A percentile compares a stretch with the other conserved stretches of the same genome.
Conservation (phyloP, 2,888 invertebrate species). For the Andricus curvator region DNA sequence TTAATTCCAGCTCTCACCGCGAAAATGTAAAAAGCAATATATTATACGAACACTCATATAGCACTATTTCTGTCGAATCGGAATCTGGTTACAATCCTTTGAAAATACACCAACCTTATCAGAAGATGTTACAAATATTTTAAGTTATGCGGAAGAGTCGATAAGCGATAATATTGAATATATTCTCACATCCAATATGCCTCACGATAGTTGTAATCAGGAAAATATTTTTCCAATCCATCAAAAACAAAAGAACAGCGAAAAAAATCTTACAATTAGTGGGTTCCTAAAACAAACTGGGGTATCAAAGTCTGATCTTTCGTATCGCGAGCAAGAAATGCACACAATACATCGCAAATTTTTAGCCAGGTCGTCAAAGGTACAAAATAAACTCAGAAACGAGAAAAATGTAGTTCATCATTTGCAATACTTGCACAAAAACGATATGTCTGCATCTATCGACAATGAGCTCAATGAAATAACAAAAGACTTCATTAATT, state of each 20-base stretch:
- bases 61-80: not conserved
- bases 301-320: too few relatives aligned
- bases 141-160: not conserved
- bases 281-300: too few relatives aligned
- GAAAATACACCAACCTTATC: too few relatives aligned
- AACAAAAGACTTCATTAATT: not conserved
- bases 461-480: not conserved
- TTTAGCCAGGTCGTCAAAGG: too few relatives aligned
- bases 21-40: too few relatives aligned
- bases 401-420: not conserved
- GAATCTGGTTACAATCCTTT: not conserved
- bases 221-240: too few relatives aligned
- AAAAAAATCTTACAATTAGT: too few relatives aligned
- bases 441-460: not conserved
- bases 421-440: not conserved
- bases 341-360: not conserved
- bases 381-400: not conserved
- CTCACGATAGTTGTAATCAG: too few relatives aligned
- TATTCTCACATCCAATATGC: too few relatives aligned
- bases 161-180: not conserved
- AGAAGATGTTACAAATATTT: not conserved
- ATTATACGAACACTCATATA: too few relatives aligned
- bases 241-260: too few relatives aligned
- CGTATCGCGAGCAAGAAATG: not conserved
- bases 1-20: too few relatives aligned